Percentiles rank a stretch among this genome's conserved stretches.
These are phyloP conservation scores for Dryobotodes eremita DNA, from an alignment of 2,888 invertebrate genomes.

Conservation along the genomic window DNA sequence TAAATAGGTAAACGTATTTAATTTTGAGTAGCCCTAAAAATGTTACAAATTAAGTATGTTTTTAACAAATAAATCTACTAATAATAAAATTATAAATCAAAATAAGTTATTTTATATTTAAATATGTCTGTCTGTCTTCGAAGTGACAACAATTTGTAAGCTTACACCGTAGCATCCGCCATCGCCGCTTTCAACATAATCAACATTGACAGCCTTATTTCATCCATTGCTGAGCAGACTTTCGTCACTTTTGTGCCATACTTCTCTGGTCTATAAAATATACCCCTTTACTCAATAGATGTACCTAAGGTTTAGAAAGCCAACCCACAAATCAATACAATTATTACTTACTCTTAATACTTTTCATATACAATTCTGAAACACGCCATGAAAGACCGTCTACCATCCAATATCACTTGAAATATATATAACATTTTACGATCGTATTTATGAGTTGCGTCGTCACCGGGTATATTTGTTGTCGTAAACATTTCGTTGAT, in stretches of 20 bases:
- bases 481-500: constrained; percentile 72
- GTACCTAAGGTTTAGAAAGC: too few species aligned
- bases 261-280: not conserved
- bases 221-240: not conserved
- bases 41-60: too few species aligned
- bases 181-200: not conserved
- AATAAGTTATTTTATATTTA: too few species aligned
- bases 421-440: constrained; percentile 74
- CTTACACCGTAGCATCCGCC: not conserved
- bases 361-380: constrained; percentile 36
- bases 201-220: too few species aligned
- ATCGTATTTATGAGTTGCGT: constrained; percentile 70
- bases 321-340: constrained; percentile 9
- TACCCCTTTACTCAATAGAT: not conserved
- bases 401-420: constrained; percentile 69
- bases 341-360: constrained; percentile 18
- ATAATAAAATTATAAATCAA: too few species aligned
- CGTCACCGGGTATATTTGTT: constrained; percentile 62
- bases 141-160: not conserved
- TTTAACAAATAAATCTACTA: too few species aligned
- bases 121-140: too few species aligned
- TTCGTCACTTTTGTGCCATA: not conserved
- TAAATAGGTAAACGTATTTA: too few species aligned
- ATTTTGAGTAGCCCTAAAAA: too few species aligned
- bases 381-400: constrained; percentile 31